phyloP scores from a whole-genome alignment of 2,888 invertebrate species.

The Cremastinae sp. region DNA sequence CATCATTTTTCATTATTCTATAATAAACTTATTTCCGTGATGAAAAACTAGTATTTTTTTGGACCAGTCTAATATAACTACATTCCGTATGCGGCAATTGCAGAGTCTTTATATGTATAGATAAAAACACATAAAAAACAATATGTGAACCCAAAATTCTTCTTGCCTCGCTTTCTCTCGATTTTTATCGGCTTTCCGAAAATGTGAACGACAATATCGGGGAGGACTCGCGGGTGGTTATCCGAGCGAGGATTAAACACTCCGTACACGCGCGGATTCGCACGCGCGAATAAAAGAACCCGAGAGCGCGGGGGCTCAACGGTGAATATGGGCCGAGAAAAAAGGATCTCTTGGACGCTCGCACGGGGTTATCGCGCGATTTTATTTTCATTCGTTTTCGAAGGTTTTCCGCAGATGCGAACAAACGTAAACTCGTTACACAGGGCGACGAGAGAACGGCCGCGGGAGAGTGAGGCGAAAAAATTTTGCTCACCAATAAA shows the following conservation, averaged over 20 bases:
- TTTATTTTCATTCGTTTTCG: constrained; percentile 39
- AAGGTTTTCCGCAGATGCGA: constrained; percentile 12
- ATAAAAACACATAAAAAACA: too few relatives aligned
- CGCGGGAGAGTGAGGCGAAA: constrained; percentile 8
- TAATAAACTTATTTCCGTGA: too few relatives aligned
- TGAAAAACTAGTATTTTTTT: too few relatives aligned
- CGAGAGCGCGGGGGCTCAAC: constrained; percentile 36
- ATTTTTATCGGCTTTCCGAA: constrained; percentile 61
- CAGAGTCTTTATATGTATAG: too few relatives aligned
- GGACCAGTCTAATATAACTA: too few relatives aligned
- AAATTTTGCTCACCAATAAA: constrained; percentile 19
- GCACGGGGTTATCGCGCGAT: constrained; percentile 22
- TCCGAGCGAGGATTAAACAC: constrained; percentile 38
- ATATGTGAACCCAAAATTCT: constrained; percentile 52
- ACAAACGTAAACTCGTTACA: constrained; percentile 44
- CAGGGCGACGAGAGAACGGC: constrained; percentile 34
- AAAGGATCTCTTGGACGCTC: constrained; percentile 36
- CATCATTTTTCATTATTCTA: too few relatives aligned
- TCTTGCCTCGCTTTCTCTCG: constrained; percentile 36
- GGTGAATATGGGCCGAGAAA: constrained; percentile 37
- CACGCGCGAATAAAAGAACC: constrained; percentile 6
- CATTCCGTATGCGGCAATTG: constrained; percentile 31
- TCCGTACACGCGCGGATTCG: constrained; percentile 38
- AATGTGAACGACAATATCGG: constrained; percentile 56
- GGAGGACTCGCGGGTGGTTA: constrained; percentile 34